These are phyloP conservation scores for Castor canadensis DNA, from an alignment of 2,113 vertebrate genomes.

Conservation along the genomic window DNA sequence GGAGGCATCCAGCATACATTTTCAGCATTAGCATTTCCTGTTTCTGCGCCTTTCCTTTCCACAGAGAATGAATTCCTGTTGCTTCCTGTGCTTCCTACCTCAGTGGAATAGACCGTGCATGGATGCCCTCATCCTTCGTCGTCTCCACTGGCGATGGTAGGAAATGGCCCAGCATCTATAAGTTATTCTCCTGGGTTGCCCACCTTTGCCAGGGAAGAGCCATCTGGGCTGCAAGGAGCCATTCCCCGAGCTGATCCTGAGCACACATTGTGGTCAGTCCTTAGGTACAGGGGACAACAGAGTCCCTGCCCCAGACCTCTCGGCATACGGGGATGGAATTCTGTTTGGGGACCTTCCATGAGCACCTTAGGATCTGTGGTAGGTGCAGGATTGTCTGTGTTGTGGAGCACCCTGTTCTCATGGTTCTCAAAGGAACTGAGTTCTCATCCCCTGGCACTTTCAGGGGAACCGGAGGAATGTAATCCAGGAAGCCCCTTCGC, in stretches of 20 bases:
- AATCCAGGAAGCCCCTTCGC: fast-evolving
- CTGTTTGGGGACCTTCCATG: background rate
- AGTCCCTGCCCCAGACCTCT: background rate
- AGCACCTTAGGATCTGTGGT: fast-evolving
- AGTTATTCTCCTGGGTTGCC: background rate
- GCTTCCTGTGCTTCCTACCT: background rate
- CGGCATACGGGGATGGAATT: background rate
- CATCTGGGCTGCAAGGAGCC: background rate
- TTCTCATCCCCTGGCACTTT: background rate
- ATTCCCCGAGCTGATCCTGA: background rate
- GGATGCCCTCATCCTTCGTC: too few species aligned
- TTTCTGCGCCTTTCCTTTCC: background rate
- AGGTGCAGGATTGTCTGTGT: too few species aligned
- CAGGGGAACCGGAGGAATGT: background rate
- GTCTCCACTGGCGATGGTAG: background rate
- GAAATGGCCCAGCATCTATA: fast-evolving
- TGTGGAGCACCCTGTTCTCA: background rate
- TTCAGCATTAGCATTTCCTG: background rate
- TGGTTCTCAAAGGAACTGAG: background rate
- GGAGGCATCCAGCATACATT: background rate
- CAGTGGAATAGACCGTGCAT: background rate
- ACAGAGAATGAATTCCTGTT: background rate
- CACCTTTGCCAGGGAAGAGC: background rate
- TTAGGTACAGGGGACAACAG: background rate
- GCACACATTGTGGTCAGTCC: background rate